Percentiles rank a stretch among this genome's conserved stretches.
Evolutionary conservation across 2,888 invertebrate genomes (phyloP).

Genomic region (Electrophaes corylata): DNA sequence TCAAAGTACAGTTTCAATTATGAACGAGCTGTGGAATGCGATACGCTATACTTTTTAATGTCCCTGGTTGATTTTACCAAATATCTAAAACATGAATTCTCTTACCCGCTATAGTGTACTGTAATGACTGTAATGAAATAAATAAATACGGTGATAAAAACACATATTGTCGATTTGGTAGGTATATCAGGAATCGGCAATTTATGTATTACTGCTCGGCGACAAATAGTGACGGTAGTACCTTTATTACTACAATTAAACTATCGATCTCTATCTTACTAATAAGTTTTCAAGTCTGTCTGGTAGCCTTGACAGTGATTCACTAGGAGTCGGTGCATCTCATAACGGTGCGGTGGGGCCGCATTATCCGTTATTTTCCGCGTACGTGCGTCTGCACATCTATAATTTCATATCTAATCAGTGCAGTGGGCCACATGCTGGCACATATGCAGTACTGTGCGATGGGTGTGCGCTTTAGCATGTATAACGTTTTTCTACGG

Average conservation of each 20-base stretch:
- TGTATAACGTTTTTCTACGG: constrained; percentile 18
- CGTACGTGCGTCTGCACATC: constrained; percentile 52
- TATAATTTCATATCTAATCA: constrained; percentile 53
- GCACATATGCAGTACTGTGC: constrained; percentile 23
- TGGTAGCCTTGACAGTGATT: constrained; percentile 14
- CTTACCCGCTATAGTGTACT: too few relatives aligned
- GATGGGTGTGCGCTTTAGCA: constrained; percentile 15
- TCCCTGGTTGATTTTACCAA: neutral
- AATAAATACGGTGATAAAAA: too few relatives aligned
- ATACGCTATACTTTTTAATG: neutral
- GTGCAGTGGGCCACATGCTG: constrained; percentile 49
- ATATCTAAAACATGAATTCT: too few relatives aligned
- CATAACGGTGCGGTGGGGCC: constrained; percentile 44
- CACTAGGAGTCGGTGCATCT: constrained; percentile 24
- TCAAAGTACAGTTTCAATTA: constrained; percentile 56
- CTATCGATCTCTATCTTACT: neutral
- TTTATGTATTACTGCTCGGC: too few relatives aligned
- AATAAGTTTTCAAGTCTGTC: neutral
- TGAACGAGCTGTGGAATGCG: constrained; percentile 11
- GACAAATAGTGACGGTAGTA: too few relatives aligned
- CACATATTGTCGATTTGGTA: too few relatives aligned
- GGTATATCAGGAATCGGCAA: too few relatives aligned
- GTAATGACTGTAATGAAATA: too few relatives aligned
- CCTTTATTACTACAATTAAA: too few relatives aligned
- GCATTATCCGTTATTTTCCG: constrained; percentile 60